Percentiles rank a stretch among this genome's conserved stretches.
These are phyloP conservation scores for Stichopus horrens DNA, from an alignment of 53 echinoderm and acorn worm genomes.

Conservation along the genomic window DNA sequence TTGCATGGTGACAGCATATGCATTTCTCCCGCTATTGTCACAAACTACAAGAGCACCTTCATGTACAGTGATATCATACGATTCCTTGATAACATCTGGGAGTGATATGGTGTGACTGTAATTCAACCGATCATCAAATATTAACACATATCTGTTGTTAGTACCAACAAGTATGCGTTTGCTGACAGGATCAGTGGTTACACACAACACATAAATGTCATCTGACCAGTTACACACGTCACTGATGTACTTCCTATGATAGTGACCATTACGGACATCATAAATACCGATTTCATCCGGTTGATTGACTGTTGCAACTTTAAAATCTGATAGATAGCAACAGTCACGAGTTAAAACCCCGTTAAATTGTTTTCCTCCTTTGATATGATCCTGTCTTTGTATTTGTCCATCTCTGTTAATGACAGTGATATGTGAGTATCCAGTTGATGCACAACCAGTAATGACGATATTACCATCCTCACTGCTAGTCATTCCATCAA, in stretches of 20 bases:
- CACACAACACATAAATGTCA: neutral
- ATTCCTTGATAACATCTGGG: neutral
- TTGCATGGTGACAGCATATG: neutral
- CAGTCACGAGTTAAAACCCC: neutral
- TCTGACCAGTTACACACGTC: neutral
- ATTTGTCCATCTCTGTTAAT: neutral
- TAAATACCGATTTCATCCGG: neutral
- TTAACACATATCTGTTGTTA: constrained; percentile 21
- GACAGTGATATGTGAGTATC: constrained; percentile 5
- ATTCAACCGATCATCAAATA: constrained; percentile 21
- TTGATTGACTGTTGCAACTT: constrained; percentile 4
- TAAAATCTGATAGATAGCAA: neutral
- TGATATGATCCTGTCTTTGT: neutral
- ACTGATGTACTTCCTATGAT: neutral
- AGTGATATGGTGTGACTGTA: constrained; percentile 7
- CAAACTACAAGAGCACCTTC: neutral
- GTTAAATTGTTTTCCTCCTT: neutral
- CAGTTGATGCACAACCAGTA: neutral
- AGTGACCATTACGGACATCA: neutral
- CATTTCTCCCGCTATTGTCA: neutral
- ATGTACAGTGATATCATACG: neutral
- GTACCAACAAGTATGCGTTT: neutral
- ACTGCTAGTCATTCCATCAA: neutral
- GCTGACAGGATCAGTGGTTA: constrained; percentile 22
- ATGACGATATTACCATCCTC: neutral